Evolutionary conservation across 2,888 invertebrate species (phyloP).

Genomic region (Hydrotaea cyrtoneurina): DNA sequence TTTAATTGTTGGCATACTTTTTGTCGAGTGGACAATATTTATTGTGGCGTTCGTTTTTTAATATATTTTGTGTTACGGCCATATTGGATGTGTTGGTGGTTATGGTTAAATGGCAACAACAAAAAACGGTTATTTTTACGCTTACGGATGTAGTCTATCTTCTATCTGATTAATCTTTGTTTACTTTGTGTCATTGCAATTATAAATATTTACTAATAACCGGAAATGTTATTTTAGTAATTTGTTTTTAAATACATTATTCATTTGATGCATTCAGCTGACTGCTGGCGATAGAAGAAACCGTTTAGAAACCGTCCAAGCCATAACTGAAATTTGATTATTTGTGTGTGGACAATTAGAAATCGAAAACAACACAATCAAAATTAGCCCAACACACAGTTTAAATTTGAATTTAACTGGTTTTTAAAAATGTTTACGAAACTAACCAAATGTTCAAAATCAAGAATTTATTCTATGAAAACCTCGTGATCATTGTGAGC

Average conservation of each 20-base stretch:
- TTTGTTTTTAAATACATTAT: slow-evolving; percentile 10
- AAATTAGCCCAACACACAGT: too few species aligned
- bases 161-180: neutral
- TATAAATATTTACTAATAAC: slow-evolving; percentile 48
- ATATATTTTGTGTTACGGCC: neutral
- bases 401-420: too few species aligned
- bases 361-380: too few species aligned
- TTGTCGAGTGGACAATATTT: slow-evolving; percentile 15
- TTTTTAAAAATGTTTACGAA: too few species aligned
- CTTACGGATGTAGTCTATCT: neutral
- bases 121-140: neutral
- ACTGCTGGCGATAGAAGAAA: too few species aligned
- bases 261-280: neutral
- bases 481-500: too few species aligned
- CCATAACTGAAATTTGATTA: too few species aligned
- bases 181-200: neutral
- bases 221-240: slow-evolving; percentile 51
- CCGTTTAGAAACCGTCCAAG: too few species aligned
- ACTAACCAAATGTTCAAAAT: too few species aligned
- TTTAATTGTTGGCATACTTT: slow-evolving; percentile 6
- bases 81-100: neutral
- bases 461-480: too few species aligned
- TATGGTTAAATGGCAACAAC: slow-evolving; percentile 23
- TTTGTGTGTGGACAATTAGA: too few species aligned
- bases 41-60: neutral